phyloP scores from a whole-genome alignment of 2,888 invertebrate genomes.

The Calameuta filiformis region DNA sequence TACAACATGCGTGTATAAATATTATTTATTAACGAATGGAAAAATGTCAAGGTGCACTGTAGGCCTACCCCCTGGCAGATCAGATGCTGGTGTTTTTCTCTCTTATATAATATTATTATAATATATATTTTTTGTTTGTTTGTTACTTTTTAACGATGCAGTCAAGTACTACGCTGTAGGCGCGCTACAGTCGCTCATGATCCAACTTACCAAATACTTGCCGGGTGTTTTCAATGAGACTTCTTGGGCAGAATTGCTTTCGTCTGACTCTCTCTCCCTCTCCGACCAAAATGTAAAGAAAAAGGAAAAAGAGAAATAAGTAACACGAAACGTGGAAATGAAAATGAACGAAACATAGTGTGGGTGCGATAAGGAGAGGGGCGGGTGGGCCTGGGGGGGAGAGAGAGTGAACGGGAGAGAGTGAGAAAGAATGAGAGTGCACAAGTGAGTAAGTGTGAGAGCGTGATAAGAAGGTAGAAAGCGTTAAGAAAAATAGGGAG shows the following conservation, averaged over 20 bases:
- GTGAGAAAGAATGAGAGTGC: not conserved
- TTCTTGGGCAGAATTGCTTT: not conserved
- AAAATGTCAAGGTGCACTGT: constrained; percentile 35
- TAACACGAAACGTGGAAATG: not conserved
- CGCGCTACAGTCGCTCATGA: constrained; percentile 19
- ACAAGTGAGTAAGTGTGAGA: not conserved
- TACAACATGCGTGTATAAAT: constrained; percentile 19
- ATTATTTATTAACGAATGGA: constrained; percentile 34
- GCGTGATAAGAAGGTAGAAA: not conserved
- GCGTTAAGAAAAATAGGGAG: not conserved
- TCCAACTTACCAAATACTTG: constrained; percentile 24
- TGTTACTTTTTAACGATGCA: constrained; percentile 18
- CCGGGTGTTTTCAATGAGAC: constrained; percentile 15
- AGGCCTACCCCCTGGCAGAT: constrained; percentile 35
- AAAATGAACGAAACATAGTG: not conserved
- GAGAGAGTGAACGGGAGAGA: not conserved
- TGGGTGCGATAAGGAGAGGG: not conserved
- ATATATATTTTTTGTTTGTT: constrained; percentile 5
- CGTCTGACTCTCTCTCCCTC: not conserved
- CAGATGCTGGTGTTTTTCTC: constrained; percentile 18
- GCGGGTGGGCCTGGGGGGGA: not conserved
- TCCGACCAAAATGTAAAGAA: not conserved
- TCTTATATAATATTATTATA: not conserved
- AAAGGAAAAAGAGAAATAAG: not conserved
- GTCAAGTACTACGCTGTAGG: constrained; percentile 18